Evolutionary conservation across 1,140 invertebrate species (phyloP).

Genomic region (Drosophila littoralis): DNA sequence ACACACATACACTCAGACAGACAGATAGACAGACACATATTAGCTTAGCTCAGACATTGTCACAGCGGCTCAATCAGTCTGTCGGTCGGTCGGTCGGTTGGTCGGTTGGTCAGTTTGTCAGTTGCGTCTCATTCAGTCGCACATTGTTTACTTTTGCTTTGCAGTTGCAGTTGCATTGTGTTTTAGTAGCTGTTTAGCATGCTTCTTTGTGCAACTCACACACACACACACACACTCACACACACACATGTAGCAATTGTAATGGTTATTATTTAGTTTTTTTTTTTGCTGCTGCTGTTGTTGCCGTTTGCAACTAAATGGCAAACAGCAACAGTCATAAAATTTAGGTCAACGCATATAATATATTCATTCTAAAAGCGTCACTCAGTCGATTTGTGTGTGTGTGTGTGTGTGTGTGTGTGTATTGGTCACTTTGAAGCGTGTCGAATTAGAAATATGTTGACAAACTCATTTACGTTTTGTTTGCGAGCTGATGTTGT

Average conservation of each 20-base stretch:
- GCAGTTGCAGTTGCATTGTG: slow-evolving; percentile 52
- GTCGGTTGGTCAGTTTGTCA: slow-evolving; percentile 10
- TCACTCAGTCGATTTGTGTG: slow-evolving; percentile 18
- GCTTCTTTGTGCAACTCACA: slow-evolving; percentile 58
- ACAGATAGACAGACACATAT: no score
- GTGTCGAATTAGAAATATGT: slow-evolving; percentile 56
- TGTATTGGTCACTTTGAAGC: slow-evolving; percentile 49
- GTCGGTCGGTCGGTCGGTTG: slow-evolving; percentile 17
- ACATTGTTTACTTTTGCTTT: slow-evolving; percentile 43
- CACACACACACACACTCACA: slow-evolving; percentile 33
- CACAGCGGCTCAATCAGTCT: slow-evolving; percentile 19
- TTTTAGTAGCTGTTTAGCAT: slow-evolving; percentile 65
- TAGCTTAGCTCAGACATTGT: slow-evolving; percentile 28
- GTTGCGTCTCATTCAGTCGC: slow-evolving; percentile 23
- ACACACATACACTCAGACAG: not conserved
- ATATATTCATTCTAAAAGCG: slow-evolving; percentile 61
- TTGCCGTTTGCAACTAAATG: slow-evolving; percentile 49
- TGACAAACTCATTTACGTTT: slow-evolving; percentile 55
- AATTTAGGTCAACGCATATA: slow-evolving; percentile 68
- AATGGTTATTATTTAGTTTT: slow-evolving; percentile 45
- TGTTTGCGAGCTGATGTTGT: slow-evolving; percentile 14
- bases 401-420: slow-evolving; percentile 10
- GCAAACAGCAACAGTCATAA: slow-evolving; percentile 52
- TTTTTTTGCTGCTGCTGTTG: slow-evolving; percentile 1
- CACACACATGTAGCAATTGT: slow-evolving; percentile 10